Conservation (phyloP, 2,113 vertebrate genomes). For the Zosterops lateralis region DNA sequence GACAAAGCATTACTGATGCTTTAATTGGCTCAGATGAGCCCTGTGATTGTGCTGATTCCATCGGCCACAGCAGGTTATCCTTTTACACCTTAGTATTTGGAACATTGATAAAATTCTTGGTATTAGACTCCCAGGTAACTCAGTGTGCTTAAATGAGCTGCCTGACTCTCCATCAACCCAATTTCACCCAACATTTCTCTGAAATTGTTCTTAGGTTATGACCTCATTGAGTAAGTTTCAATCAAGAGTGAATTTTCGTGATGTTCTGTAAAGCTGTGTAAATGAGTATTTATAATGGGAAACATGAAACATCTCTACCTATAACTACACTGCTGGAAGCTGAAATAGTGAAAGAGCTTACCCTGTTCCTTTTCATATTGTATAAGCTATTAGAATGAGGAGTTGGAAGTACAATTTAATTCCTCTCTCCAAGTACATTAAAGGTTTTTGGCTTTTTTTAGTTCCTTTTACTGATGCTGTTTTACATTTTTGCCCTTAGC, state of each 20-base stretch:
- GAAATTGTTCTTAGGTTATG: constrained; percentile 13
- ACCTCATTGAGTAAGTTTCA: constrained; percentile 30
- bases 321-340: neutral
- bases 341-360: neutral
- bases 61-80: neutral
- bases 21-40: neutral
- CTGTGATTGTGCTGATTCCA: neutral
- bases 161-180: neutral
- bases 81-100: neutral
- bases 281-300: constrained; percentile 3
- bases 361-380: neutral
- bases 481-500: constrained; percentile 47
- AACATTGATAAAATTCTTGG: neutral
- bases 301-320: constrained; percentile 9
- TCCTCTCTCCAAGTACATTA: constrained; percentile 21
- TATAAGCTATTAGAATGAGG: neutral
- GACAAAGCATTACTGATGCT: neutral
- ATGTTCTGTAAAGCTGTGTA: neutral
- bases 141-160: neutral
- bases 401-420: constrained; percentile 2
- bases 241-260: neutral
- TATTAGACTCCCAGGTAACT: neutral
- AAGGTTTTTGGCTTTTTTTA: neutral
- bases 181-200: neutral
- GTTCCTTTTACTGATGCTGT: neutral